Evolutionary conservation across 2,888 invertebrate species (phyloP).

Genomic region (Ormyrus pomaceus): DNA sequence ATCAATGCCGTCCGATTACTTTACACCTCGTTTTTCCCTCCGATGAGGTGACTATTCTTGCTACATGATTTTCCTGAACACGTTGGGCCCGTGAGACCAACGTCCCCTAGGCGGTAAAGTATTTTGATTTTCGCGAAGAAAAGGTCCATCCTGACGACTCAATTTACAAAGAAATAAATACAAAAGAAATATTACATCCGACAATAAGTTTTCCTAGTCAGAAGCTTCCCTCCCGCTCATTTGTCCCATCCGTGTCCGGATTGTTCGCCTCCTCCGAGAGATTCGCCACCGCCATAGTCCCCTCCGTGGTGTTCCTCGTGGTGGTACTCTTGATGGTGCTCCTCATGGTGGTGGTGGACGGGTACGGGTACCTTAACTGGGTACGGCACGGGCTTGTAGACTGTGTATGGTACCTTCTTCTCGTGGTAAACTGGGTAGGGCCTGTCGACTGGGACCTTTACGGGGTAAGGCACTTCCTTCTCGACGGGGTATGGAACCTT

Average conservation of each 20-base stretch:
- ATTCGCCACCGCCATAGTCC: conserved; percentile 45
- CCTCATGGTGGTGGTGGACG: conserved; percentile 78
- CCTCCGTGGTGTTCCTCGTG: conserved; percentile 39
- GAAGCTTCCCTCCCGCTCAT: not conserved
- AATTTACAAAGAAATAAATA: conserved; percentile 19
- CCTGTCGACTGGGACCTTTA: conserved; percentile 79
- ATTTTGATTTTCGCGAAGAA: conserved; percentile 24
- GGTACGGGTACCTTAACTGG: conserved; percentile 84
- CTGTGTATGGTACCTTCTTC: conserved; percentile 69
- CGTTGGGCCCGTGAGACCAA: not conserved
- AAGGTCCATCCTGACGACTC: conserved; percentile 10
- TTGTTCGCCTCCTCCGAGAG: not conserved
- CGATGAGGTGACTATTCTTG: not conserved
- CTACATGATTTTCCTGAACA: not conserved
- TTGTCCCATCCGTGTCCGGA: not conserved
- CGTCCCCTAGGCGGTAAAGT: conserved; percentile 8
- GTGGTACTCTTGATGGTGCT: conserved; percentile 58
- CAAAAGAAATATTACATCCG: conserved; percentile 1
- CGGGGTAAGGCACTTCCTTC: conserved; percentile 82
- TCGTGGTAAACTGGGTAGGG: conserved; percentile 75
- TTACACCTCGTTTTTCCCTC: not conserved
- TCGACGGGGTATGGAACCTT: conserved; percentile 85
- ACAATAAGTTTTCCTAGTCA: not conserved
- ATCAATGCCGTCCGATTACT: not conserved
- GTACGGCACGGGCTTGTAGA: conserved; percentile 80